phyloP scores from a whole-genome alignment of 2,888 invertebrate species.

The Polydrusus tereticollis region DNA sequence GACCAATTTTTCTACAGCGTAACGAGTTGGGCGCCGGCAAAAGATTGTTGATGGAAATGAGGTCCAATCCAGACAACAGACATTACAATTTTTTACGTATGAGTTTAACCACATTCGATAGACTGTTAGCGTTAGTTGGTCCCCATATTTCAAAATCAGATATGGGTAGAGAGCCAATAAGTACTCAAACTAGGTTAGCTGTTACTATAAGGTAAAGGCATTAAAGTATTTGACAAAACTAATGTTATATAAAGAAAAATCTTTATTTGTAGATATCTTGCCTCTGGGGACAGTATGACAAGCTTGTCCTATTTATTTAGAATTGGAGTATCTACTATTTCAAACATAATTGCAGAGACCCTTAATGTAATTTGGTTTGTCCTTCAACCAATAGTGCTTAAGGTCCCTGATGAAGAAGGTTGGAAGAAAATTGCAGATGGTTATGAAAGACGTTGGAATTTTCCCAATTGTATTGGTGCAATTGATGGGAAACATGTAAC shows the following conservation, averaged over 20 bases:
- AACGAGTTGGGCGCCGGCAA: too few species aligned
- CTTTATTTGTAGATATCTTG: conserved; percentile 18
- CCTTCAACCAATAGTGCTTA: background rate
- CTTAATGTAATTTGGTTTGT: background rate
- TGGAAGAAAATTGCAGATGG: background rate
- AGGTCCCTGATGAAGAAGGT: background rate
- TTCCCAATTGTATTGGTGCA: conserved; percentile 11
- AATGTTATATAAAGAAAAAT: background rate
- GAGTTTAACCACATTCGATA: too few species aligned
- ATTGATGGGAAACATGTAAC: conserved; percentile 19
- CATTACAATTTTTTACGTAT: too few species aligned
- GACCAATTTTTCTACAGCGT: background rate
- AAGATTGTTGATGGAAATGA: background rate
- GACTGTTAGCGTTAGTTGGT: background rate
- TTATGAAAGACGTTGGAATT: conserved; percentile 1
- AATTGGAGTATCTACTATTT: conserved; percentile 7
- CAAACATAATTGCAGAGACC: conserved; percentile 12
- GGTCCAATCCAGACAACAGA: background rate
- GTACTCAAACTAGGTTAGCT: background rate
- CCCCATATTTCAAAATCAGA: background rate
- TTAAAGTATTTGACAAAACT: background rate
- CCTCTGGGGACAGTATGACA: conserved; percentile 21
- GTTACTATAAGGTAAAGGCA: background rate
- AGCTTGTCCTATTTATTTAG: conserved; percentile 7
- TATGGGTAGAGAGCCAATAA: background rate